These are phyloP conservation scores for Lepidostoma basale DNA, from an alignment of 1,140 invertebrate species.

Conservation along the genomic window DNA sequence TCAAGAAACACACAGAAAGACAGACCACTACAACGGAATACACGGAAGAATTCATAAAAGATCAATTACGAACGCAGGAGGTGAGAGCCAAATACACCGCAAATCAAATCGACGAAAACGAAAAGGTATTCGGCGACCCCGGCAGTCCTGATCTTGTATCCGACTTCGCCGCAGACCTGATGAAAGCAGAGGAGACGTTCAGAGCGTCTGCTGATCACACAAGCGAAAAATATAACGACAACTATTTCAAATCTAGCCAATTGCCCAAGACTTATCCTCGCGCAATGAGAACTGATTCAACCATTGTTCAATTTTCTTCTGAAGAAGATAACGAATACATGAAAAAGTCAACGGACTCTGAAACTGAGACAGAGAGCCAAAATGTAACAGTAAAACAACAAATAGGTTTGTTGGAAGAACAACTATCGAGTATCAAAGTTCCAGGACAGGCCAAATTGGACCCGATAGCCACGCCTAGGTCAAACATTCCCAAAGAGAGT, in stretches of 20 bases:
- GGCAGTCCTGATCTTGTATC: conserved; percentile 40
- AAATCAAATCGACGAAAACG: conserved; percentile 15
- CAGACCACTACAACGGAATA: conserved; percentile 60
- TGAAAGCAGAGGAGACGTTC: conserved; percentile 56
- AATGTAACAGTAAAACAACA: conserved; percentile 49
- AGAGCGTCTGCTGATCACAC: conserved; percentile 56
- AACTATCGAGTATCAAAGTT: conserved; percentile 9
- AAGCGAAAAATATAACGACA: conserved; percentile 59
- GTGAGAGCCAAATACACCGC: conserved; percentile 14
- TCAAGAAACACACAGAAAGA: conserved; percentile 58
- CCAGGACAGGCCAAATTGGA: conserved; percentile 10
- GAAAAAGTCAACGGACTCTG: conserved; percentile 62
- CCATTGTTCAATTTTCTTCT: conserved; percentile 60
- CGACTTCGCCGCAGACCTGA: conserved; percentile 42
- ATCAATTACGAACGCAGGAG: conserved; percentile 49
- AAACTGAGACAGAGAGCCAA: conserved; percentile 61
- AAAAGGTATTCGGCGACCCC: conserved; percentile 26
- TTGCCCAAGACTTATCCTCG: conserved; percentile 53
- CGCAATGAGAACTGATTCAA: conserved; percentile 58
- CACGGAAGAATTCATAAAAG: conserved; percentile 60
- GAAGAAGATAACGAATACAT: conserved; percentile 61
- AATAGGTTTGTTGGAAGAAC: conserved; percentile 35
- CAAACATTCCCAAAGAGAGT: conserved; percentile 15
- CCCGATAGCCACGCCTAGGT: background rate
- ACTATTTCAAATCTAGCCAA: conserved; percentile 53